These are phyloP conservation scores for Antheraea mylitta DNA, from an alignment of 1,140 invertebrate species.

Conservation along the genomic window DNA sequence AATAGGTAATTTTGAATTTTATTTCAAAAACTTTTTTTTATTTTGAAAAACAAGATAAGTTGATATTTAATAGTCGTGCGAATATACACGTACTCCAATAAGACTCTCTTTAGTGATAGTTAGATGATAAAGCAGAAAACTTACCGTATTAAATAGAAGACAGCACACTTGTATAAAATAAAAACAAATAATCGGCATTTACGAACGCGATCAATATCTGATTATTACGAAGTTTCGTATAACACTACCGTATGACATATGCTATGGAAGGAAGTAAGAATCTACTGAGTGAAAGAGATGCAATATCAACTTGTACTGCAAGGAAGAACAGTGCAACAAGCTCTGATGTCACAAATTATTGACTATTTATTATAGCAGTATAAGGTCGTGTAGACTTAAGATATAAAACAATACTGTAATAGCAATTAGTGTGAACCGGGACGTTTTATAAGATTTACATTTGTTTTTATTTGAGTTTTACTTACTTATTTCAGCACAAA, in stretches of 20 bases:
- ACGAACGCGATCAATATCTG: background rate
- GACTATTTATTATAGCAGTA: background rate
- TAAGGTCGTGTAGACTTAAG: background rate
- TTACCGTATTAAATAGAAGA: background rate
- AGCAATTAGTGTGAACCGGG: background rate
- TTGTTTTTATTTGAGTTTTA: background rate
- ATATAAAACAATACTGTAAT: constrained; percentile 3
- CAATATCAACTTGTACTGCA: background rate
- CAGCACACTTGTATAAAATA: background rate
- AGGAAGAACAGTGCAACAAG: background rate
- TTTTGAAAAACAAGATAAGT: too few relatives aligned
- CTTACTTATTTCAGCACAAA: background rate
- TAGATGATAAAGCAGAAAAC: background rate
- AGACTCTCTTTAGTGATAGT: background rate
- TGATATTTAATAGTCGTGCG: background rate
- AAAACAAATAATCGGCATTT: constrained; percentile 1
- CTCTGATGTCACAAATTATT: background rate
- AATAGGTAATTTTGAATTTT: too few relatives aligned
- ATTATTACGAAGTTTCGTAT: background rate
- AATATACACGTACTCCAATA: background rate
- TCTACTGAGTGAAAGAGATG: background rate
- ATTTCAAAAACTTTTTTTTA: too few relatives aligned
- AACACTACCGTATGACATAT: background rate
- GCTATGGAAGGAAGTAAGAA: background rate
- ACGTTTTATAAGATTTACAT: background rate